Conservation (phyloP, 2,797 vertebrate species). For the Staurois parvus region DNA sequence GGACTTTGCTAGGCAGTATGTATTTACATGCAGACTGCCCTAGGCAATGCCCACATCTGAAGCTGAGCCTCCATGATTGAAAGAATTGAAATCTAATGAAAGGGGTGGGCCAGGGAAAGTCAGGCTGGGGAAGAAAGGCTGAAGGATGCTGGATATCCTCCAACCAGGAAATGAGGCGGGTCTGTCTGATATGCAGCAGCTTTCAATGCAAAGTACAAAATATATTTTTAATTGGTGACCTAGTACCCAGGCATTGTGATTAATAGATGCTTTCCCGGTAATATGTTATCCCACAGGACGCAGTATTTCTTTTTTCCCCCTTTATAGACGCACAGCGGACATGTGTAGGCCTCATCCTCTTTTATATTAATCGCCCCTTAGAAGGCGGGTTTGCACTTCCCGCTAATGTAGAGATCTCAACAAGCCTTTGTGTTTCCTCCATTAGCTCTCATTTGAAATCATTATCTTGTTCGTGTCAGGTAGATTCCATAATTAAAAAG, state of each 20-base stretch:
- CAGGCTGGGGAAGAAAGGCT: too few species aligned
- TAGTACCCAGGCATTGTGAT: too few species aligned
- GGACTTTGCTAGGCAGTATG: too few species aligned
- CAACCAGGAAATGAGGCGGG: too few species aligned
- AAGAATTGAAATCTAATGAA: not conserved
- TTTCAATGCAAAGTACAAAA: too few species aligned
- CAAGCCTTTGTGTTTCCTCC: constrained; percentile 16
- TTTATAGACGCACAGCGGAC: not conserved
- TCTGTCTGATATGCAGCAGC: too few species aligned
- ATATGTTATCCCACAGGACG: not conserved
- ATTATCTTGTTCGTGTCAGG: constrained; percentile 38
- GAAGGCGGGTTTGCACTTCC: not conserved
- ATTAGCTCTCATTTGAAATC: constrained; percentile 25
- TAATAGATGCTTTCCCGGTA: not conserved
- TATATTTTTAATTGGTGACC: not conserved
- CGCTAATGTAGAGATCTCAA: constrained; percentile 11
- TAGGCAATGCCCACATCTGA: too few species aligned
- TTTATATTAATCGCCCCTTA: not conserved
- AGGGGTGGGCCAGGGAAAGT: not conserved
- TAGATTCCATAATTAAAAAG: constrained; percentile 45
- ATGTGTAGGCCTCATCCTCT: not conserved
- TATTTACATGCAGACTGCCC: too few species aligned
- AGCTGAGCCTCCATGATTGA: not conserved
- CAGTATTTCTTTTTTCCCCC: not conserved
- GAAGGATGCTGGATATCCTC: too few species aligned